Base-by-base conservation (phyloP, 2,113 vertebrate species). In the Channa argus region DNA sequence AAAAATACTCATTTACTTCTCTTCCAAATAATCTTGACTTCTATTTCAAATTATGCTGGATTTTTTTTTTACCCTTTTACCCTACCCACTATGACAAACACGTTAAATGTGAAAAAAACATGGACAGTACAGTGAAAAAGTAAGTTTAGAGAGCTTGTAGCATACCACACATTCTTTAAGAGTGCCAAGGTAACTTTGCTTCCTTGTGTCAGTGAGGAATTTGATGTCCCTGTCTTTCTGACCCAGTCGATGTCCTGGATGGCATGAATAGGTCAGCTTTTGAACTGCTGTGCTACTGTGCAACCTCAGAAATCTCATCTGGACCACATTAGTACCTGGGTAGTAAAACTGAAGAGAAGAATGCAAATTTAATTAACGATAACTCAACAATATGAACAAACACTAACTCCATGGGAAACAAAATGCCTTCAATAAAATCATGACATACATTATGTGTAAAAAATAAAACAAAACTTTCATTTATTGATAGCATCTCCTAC, bases 241-340 rank as follows among this genome's bases (percentile, higher is more conserved):
- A 2, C 89, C 90, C 71, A 73, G 90, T 52, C 45, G 61, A 52
- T 91, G 45, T 33, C 92, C 91, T 0, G 94, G 90, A 11, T 90
- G 86, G 86, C 96, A 97, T 38, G 95, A 93, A 89, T 95, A 96
- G 0, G 94, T 95, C 67, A 97, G 46, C 52, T 88, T 93, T 91
- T 97, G 96, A 0, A 86, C 12, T 3, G 93, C 96, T 0, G 73
- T 72, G 52, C 1, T 72, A 77, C 96, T 97, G 80, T 96, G 96
- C 69, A 97, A 90, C 80, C 93, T 93, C 61, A 97, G 91, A 70
- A 97, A 97, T 10, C 96, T 95, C 38, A 96, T 92, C 94, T 97
- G 96, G 56, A 97, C 95, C 5, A 95, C 67, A 39, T 82, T 93
- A 67, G 92, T 90, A 5, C 92, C 96, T 3, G 71, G 82, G 52